These are phyloP conservation scores for Mesochorus sp. DNA, from an alignment of 2,888 invertebrate species.

Conservation along the genomic window DNA sequence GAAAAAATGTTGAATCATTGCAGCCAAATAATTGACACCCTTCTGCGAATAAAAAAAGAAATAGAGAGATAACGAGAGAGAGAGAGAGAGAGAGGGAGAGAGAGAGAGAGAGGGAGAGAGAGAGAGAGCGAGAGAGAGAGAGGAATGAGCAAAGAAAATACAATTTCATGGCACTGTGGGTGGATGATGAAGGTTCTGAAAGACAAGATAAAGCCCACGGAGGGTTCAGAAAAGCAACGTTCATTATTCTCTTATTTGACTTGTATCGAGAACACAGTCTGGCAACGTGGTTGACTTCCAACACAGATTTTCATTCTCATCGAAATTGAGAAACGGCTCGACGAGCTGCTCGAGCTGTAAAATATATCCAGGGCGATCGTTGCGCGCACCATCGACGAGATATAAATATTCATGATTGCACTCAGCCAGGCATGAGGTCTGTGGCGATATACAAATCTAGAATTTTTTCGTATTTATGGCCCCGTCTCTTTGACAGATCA, in stretches of 20 bases:
- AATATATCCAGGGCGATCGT: not conserved
- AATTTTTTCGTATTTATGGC: not conserved
- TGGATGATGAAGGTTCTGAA: not conserved
- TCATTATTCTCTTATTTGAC: conserved; percentile 11
- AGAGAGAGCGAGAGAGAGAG: not conserved
- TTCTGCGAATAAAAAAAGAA: no score
- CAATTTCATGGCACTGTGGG: not conserved
- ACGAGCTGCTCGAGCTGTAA: not conserved
- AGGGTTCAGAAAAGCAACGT: not conserved
- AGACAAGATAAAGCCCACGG: not conserved
- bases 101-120: conserved; percentile 15
- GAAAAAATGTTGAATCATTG: no score
- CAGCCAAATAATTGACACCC: no score
- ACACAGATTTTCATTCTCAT: not conserved
- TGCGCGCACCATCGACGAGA: not conserved
- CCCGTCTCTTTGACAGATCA: no score
- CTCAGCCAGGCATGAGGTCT: not conserved
- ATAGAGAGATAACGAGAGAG: no score
- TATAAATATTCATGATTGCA: conserved; percentile 38
- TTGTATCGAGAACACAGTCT: not conserved
- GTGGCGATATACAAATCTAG: not conserved
- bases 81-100: no score
- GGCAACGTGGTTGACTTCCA: not conserved
- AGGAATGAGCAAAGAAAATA: not conserved
- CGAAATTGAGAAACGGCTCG: not conserved